A percentile compares a stretch with the other conserved stretches of the same genome.
These are phyloP conservation scores for Myotis findleyi DNA, from an alignment of 2,797 vertebrate genomes.

Conservation along the genomic window DNA sequence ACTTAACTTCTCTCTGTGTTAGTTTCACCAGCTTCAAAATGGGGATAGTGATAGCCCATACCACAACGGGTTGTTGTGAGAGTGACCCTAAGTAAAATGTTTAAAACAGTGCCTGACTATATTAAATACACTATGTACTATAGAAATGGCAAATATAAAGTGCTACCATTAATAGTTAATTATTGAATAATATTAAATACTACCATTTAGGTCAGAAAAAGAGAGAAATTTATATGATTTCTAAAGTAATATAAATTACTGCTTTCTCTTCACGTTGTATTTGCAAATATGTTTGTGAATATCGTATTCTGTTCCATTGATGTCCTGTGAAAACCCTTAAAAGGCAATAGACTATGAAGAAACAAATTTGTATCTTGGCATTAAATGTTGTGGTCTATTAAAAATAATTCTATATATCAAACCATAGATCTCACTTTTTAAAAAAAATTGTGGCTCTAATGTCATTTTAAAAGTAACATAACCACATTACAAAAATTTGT, in stretches of 20 bases:
- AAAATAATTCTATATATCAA: background rate
- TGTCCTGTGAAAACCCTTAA: background rate
- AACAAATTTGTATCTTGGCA: constrained; percentile 9
- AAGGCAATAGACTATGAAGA: background rate
- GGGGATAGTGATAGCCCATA: background rate
- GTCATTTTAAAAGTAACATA: constrained; percentile 34
- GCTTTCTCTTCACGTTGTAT: background rate
- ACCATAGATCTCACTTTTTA: background rate
- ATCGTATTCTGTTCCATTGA: background rate
- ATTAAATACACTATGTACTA: background rate
- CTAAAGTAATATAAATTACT: background rate
- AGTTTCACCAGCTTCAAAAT: background rate
- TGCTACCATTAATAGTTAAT: background rate
- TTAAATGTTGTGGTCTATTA: background rate
- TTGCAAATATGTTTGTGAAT: background rate
- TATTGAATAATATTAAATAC: background rate
- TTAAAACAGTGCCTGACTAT: background rate
- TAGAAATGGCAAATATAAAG: background rate
- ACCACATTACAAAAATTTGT: constrained; percentile 1
- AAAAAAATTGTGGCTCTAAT: constrained; percentile 5
- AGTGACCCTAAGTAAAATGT: background rate
- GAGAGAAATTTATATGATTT: background rate
- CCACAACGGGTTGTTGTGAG: background rate
- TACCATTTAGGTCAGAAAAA: background rate
- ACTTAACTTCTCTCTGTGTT: background rate